Evolutionary conservation across 92 coral and sea anemone genomes (phyloP).

Genomic region (Zoanthus sansibaricus): DNA sequence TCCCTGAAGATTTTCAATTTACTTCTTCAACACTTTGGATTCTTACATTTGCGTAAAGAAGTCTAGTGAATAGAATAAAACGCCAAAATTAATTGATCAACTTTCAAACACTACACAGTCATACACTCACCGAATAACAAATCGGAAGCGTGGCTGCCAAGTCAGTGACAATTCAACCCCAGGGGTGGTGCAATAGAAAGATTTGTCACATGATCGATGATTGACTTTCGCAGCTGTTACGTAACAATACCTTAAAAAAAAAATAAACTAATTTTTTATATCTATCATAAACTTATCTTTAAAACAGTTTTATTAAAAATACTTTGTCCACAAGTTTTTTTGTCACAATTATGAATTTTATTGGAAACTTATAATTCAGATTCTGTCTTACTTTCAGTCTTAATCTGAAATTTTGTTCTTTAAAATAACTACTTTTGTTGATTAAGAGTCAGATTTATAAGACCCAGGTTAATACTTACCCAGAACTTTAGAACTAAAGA

Average conservation of each 20-base stretch:
- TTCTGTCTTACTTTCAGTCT: no score
- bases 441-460: no score
- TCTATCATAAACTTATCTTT: no score
- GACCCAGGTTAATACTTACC: no score
- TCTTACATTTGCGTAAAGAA: slow-evolving; percentile 31
- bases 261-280: not conserved
- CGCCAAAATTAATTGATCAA: slow-evolving; percentile 28
- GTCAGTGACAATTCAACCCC: slow-evolving; percentile 22
- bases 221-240: not conserved
- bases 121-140: slow-evolving; percentile 56
- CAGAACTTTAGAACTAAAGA: no score
- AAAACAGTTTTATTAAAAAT: no score
- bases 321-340: no score
- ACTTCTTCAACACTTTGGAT: not conserved
- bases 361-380: no score
- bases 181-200: not conserved
- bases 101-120: slow-evolving; percentile 1
- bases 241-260: not conserved
- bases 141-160: slow-evolving; percentile 66
- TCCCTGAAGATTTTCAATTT: not conserved
- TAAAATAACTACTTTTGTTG: no score
- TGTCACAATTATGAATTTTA: no score
- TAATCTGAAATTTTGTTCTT: no score
- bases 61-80: not conserved
- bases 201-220: slow-evolving; percentile 32